phyloP scores from a whole-genome alignment of 2,113 vertebrate species.

The Otus sunia region DNA sequence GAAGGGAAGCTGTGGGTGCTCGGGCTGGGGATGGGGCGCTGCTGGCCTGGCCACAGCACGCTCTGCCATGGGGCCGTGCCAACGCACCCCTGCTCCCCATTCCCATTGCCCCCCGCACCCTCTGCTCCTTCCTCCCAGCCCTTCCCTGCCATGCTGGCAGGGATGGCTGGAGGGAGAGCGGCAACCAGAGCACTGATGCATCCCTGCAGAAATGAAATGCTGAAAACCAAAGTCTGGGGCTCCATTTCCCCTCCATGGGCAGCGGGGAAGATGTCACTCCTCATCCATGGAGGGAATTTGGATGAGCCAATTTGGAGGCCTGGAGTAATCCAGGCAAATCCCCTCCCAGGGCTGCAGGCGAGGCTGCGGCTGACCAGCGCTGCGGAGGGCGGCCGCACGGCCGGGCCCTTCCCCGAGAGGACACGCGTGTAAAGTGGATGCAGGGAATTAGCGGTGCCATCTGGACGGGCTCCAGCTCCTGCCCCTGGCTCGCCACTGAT shows the following conservation, averaged over 20 bases:
- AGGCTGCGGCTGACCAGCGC: background rate
- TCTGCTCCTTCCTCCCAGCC: background rate
- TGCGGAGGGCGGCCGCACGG: rapidly evolving
- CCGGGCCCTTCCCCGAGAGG: background rate
- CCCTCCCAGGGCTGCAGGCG: rapidly evolving
- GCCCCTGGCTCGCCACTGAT: slow-evolving; percentile 28
- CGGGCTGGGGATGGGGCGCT: rapidly evolving
- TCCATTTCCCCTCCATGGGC: background rate
- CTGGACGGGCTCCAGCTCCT: slow-evolving; percentile 34
- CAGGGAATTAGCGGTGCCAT: background rate
- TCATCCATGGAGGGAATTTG: rapidly evolving
- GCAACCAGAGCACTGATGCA: background rate
- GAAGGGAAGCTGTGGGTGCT: background rate
- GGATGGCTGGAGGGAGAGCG: background rate
- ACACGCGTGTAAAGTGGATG: background rate
- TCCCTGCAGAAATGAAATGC: background rate
- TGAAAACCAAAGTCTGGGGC: background rate
- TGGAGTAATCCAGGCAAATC: background rate
- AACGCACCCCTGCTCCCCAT: background rate
- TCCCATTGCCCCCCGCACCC: background rate
- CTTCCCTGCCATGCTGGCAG: background rate
- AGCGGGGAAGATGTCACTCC: background rate
- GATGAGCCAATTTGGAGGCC: background rate
- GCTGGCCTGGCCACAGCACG: rapidly evolving
- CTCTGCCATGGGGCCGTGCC: background rate